Percentiles rank a stretch among this genome's conserved stretches.
Evolutionary conservation across 2,113 vertebrate species (phyloP).

Genomic region (Theristicus caerulescens): DNA sequence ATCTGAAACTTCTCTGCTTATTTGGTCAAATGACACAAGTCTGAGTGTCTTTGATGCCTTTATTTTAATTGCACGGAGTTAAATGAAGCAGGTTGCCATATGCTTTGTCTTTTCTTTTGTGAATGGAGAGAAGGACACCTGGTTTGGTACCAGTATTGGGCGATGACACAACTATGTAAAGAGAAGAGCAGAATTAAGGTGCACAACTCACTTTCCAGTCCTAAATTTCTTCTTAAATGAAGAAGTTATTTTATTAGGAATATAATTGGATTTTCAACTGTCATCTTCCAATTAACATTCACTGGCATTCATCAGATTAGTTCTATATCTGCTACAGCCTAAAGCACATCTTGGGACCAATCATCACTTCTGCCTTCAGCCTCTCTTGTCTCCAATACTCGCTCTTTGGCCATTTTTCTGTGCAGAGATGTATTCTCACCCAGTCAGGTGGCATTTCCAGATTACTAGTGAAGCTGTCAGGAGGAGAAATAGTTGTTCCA

Average conservation of each 20-base stretch:
- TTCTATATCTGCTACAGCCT: not conserved
- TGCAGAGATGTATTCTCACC: not conserved
- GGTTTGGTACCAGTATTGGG: not conserved
- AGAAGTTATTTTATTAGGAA: not conserved
- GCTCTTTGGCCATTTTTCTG: not conserved
- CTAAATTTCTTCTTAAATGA: not conserved
- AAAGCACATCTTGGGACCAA: not conserved
- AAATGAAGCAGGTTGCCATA: not conserved
- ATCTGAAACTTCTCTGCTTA: not conserved
- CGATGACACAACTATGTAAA: fast-evolving
- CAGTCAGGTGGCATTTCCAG: not conserved
- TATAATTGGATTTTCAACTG: not conserved
- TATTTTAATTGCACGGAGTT: not conserved
- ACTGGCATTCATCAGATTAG: not conserved
- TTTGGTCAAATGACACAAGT: not conserved
- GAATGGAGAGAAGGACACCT: not conserved
- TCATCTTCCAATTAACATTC: not conserved
- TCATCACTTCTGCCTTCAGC: not conserved
- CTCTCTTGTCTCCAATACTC: not conserved
- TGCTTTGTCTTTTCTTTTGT: not conserved
- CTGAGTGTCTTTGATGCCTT: not conserved
- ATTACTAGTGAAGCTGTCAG: not conserved
- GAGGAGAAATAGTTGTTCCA: not conserved
- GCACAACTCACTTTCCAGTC: not conserved
- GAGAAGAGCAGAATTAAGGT: not conserved